Base-by-base conservation (phyloP, 2,888 invertebrate genomes). In the Drosophila dives region DNA sequence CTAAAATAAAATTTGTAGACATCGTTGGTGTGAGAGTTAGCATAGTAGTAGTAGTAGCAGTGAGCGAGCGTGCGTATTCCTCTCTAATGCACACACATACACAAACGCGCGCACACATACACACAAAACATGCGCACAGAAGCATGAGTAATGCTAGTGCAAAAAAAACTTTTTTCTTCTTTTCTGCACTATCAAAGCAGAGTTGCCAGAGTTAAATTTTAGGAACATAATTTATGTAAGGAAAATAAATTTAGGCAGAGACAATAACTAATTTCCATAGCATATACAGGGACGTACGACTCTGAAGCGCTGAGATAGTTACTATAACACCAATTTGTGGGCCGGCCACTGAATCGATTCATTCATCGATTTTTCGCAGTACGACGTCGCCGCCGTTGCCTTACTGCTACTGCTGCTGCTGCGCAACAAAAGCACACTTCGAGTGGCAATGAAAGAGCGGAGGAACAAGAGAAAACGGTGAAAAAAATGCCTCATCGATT, bases 341-440 rank as follows among this genome's bases (percentile, higher is more conserved):
- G 64, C 54, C 67, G 81, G 65, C 69, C 79, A 51, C 82, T 77
- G 89, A 89, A 92, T 93, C 92, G 92, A 92, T 92, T 92, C 92
- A 92, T 92, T 92, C 93, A 93, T 93, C 90, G 92, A 93, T 93
- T 93, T 92, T 92, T 92, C 90, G 86, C 91, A 90, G 84, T 75
- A 79, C 71, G 81, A 42, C 66, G 83, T 34, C 71, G 75, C 54
- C 71, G 42, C 20, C 40, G 40, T 20, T 20, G 45, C 45, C 23
- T 45, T 23, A 8, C 45, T 23, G 45, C 45, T 45, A 45, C 65
- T 75, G 71, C 65, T 64, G 83, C 75, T 72, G 88, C 89, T 89
- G 89, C 85, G 85, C 89, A 85, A 74, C 75, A 68, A 72, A 86
- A 89, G 83, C 86, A 89, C 89, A 86, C 87, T 86, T 85, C 63